Percentiles rank a stretch among this genome's conserved stretches.
These are phyloP conservation scores for Coelopa frigida DNA, from an alignment of 1,140 invertebrate genomes.

Conservation along the genomic window DNA sequence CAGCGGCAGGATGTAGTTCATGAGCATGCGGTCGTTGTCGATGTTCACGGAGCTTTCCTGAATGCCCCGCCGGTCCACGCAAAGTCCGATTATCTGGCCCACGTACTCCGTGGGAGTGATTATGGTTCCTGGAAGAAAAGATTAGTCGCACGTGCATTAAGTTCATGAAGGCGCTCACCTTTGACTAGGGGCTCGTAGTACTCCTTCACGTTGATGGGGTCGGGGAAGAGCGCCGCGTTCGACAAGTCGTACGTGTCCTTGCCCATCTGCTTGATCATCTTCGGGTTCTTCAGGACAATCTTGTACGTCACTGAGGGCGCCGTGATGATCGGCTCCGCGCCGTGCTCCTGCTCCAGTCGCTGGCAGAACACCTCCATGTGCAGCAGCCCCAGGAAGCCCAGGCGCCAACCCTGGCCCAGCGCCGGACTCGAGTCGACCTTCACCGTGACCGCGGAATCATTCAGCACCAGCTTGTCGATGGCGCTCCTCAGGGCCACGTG, in stretches of 20 bases:
- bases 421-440: constrained; percentile 77
- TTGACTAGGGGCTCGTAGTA: constrained; percentile 82
- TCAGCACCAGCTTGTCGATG: constrained; percentile 85
- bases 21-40: constrained; percentile 71
- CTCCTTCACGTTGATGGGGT: constrained; percentile 58
- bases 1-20: constrained; percentile 79
- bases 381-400: constrained; percentile 89
- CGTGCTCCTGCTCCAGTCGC: constrained; percentile 87
- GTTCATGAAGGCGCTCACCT: constrained; percentile 42
- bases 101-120: constrained; percentile 75
- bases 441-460: constrained; percentile 85
- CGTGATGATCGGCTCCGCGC: constrained; percentile 81
- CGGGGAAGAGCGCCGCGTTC: constrained; percentile 79
- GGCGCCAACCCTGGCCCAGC: constrained; percentile 86
- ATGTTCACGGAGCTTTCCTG: constrained; percentile 69
- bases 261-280: constrained; percentile 59
- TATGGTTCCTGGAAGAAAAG: constrained; percentile 61
- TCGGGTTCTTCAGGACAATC: constrained; percentile 58
- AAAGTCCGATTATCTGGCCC: constrained; percentile 62
- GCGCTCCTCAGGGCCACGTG: constrained; percentile 65
- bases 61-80: constrained; percentile 69
- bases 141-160: background rate
- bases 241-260: constrained; percentile 65
- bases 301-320: constrained; percentile 93
- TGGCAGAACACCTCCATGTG: constrained; percentile 96